A percentile compares a stretch with the other conserved stretches of the same genome.
Conservation (phyloP, 2,113 vertebrate species). For the Neodon shergylaensis region DNA sequence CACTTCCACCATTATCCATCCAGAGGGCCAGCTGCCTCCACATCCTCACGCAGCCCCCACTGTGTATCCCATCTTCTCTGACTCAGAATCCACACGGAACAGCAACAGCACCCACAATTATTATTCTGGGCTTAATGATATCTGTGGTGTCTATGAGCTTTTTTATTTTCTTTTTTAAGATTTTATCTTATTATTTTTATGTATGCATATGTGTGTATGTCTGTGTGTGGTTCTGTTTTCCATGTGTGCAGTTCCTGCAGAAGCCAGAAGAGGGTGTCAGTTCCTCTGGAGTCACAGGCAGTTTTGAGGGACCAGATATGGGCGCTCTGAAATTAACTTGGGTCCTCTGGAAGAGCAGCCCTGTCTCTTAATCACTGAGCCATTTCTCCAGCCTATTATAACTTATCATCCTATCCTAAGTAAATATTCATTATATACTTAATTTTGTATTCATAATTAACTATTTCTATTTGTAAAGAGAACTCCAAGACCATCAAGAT, state of each 20-base stretch:
- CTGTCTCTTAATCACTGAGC: too few relatives aligned
- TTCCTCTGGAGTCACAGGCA: not conserved
- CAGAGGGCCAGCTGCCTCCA: not conserved
- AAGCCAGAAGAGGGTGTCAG: not conserved
- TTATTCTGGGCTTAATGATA: not conserved
- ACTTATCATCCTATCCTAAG: not conserved
- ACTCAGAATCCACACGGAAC: accelerated
- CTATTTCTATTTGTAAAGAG: not conserved
- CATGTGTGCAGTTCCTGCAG: not conserved
- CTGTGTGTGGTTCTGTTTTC: not conserved
- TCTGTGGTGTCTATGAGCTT: not conserved
- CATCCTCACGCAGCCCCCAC: not conserved
- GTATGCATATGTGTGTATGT: not conserved
- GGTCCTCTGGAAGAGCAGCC: too few relatives aligned
- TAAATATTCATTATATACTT: not conserved
- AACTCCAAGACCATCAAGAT: not conserved
- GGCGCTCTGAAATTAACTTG: too few relatives aligned
- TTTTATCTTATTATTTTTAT: not conserved
- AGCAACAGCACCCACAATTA: not conserved
- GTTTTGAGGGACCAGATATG: too few relatives aligned
- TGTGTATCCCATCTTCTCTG: not conserved
- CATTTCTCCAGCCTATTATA: not conserved
- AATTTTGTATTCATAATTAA: not conserved
- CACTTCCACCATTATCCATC: not conserved
- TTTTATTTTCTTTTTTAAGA: not conserved